Base-by-base conservation (phyloP, 2,888 invertebrate genomes). In the Synanthedon vespiformis region DNA sequence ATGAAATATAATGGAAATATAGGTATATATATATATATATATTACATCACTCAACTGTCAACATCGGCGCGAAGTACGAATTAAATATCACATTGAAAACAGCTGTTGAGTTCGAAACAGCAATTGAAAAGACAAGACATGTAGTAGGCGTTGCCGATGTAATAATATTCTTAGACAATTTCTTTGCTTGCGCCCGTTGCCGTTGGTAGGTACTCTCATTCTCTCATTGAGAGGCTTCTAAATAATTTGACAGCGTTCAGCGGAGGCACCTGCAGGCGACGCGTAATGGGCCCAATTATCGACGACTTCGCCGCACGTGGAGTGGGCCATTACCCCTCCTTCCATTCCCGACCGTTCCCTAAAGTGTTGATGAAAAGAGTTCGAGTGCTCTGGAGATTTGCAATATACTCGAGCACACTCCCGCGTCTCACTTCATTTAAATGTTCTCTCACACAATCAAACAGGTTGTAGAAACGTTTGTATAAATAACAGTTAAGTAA, bases 221-320 rank as follows among this genome's bases (percentile, higher is more conserved):
- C n/a, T n/a, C n/a, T n/a, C n/a, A n/a, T n/a, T n/a, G n/a, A 16
- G 50, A 11, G 51, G 57, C 54, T 58, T 66, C 70, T 70, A 72
- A 72, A 74, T 74, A 72, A 72, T 69, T 73, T 70, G 72, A 68
- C 67, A 67, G 60, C 61, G 61, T 57, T 62, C 57, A 56, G 58
- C 49, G 56, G 56, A 62, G 70, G 72, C 74, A 77, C 78, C 77
- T 81, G 78, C 71, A 73, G 70, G 67, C 68, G 68, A 61, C 70
- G 67, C 61, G 71, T 83, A 82, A 83, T 83, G 77, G 80, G 67
- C 59, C 70, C 79, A 82, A 83, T 85, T 84, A 84, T 79, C 74
- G 76, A 67, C 66, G 70, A 71, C 65, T 70, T 70, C 64, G 70
- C 69, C 70, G 63, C 70, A 67, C 71, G 62, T 67, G 63, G 66